Evolutionary conservation across 2,797 vertebrate species (phyloP).

Genomic region (Halcyon chelicuti): DNA sequence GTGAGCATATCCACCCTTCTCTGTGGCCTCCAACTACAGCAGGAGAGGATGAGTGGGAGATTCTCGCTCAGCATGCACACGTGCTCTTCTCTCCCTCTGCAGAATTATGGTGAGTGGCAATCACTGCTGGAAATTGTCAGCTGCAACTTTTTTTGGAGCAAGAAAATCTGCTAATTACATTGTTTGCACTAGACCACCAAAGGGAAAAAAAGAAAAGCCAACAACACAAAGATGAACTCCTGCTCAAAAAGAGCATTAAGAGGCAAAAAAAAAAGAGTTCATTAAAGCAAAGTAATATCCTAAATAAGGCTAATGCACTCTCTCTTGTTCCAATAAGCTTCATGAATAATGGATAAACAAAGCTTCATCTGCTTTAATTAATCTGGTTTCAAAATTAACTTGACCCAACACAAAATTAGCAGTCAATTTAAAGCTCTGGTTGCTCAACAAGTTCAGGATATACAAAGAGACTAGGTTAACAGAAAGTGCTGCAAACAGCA

Average conservation of each 20-base stretch:
- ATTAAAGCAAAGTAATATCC: constrained; percentile 64
- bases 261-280: constrained; percentile 36
- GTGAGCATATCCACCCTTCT: not conserved
- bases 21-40: not conserved
- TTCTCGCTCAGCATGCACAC: not conserved
- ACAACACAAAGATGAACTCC: not conserved
- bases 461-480: constrained; percentile 12
- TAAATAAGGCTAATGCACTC: constrained; percentile 67
- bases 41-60: not conserved
- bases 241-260: constrained; percentile 42
- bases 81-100: not conserved
- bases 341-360: constrained; percentile 81
- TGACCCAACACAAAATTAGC: constrained; percentile 77
- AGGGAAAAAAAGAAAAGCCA: not conserved
- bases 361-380: constrained; percentile 81
- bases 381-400: constrained; percentile 81
- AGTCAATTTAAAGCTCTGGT: constrained; percentile 73
- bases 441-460: constrained; percentile 66
- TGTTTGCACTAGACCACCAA: not conserved
- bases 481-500: constrained; percentile 19
- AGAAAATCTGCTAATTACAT: not conserved
- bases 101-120: not conserved
- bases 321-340: constrained; percentile 66
- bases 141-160: not conserved
- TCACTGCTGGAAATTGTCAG: not conserved